Base-by-base conservation (phyloP, 2,888 invertebrate genomes). In the Malthinus flaveolus region DNA sequence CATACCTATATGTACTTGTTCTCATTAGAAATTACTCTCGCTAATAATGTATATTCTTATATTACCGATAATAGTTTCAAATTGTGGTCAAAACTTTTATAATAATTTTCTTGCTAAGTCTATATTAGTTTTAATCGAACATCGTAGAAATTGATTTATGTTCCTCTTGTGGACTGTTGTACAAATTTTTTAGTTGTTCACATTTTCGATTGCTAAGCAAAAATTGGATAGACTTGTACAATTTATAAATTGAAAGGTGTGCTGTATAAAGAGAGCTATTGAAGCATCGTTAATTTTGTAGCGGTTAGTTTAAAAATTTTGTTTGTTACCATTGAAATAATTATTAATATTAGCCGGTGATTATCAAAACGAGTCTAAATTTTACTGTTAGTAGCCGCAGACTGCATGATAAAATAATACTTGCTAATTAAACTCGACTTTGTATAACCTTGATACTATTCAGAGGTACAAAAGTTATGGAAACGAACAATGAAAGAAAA, bases 1-100 rank as follows among this genome's bases (percentile, higher is more conserved):
- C 48, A 53, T 58, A 59, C 47, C 48, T 32, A 56, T 31, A 45
- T 46, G 32, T 39, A 59, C 51, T 51, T 59, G 56, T 59, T 59
- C 59, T 59, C 59, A 59, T 59, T 59, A 59, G 56, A 52, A 51
- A 39, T 59, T 59, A 59, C 50, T 47, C 59, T 51, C 50, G 48
- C 37, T 55, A 44, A 46, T 51, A 52, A 50, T 59, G 56, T 59
- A 59, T 59, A 56, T 59, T 59, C 55, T 23, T 56, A 55, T 56
- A 56, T 59, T 23, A 23, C 23, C 5, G 23, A 23, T 23, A 23
- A 23, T 23, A 23, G 23, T 23, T 23, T 23, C 23, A 23, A 23
- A 23, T 23, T 23, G 23, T 23, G 23, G 23, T 23, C 23, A 23
- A 23, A 23, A 23, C 23, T 23, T 23, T 23, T 23, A 23, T 23